phyloP scores from a whole-genome alignment of 1,140 invertebrate species.

The Lordiphosa mommai region DNA sequence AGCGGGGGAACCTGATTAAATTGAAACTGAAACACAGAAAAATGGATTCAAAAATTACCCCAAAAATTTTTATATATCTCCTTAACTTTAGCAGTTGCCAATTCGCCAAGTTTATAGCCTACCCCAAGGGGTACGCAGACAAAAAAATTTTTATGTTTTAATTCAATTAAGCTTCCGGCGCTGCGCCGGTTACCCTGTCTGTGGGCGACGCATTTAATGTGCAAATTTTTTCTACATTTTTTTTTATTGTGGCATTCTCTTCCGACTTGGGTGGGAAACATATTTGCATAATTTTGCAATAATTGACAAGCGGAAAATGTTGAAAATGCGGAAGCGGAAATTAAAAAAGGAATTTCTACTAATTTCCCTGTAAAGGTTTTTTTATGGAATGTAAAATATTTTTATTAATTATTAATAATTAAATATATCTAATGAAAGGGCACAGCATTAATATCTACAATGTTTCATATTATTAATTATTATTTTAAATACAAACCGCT shows the following conservation, averaged over 20 bases:
- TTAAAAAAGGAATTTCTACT: slow-evolving; percentile 72
- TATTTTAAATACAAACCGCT: no score
- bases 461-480: no score
- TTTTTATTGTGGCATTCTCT: slow-evolving; percentile 14
- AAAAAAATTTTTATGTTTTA: slow-evolving; percentile 70
- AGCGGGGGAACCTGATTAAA: slow-evolving; percentile 3
- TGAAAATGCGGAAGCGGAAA: slow-evolving; percentile 66
- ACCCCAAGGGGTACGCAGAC: slow-evolving; percentile 23
- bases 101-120: slow-evolving; percentile 52
- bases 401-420: neutral
- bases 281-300: slow-evolving; percentile 74
- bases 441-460: no score
- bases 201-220: slow-evolving; percentile 37
- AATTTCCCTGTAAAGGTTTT: slow-evolving; percentile 28
- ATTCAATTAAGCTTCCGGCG: slow-evolving; percentile 59
- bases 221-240: slow-evolving; percentile 59
- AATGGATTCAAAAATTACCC: slow-evolving; percentile 26
- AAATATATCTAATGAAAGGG: neutral
- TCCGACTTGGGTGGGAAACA: slow-evolving; percentile 27
- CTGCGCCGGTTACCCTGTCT: neutral
- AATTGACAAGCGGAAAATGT: slow-evolving; percentile 76
- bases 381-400: neutral
- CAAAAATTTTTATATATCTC: neutral
- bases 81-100: slow-evolving; percentile 10
- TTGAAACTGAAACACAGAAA: slow-evolving; percentile 5